Evolutionary conservation across 2,113 vertebrate genomes (phyloP), one percentile per base, ranked within the genome.

Genomic region (Halichoeres trimaculatus): DNA sequence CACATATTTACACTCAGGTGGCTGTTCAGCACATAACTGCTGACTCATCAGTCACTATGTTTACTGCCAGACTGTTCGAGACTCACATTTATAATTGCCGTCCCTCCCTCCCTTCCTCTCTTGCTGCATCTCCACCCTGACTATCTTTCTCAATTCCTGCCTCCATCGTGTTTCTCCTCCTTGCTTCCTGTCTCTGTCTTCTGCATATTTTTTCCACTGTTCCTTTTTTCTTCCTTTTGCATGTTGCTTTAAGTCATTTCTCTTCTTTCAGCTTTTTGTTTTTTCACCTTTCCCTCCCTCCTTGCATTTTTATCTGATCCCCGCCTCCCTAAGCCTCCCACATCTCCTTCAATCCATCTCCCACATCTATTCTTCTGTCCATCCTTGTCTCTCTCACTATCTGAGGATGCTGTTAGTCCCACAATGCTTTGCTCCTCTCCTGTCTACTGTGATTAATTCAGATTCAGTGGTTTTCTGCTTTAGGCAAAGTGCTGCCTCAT

Each of bases 371-470:
- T 54, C 66, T 51, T 35, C 36, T 68, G 14, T 64, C 57, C 74
- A 56, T 68, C 62, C 26, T 64, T 64, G 19, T 41, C 24, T 64
- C 41, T 40, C 50, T 71, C 48, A 41, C 56, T 75, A 16, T 78
- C 58, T 70, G 73, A 72, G 70, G 63, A 70, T 84, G 70, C 75
- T 43, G 70, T 40, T 23, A n/a, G 75, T 40, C 84, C 88, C 88
- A 92, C 80, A 87, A 85, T 91, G 88, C 91, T 34, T 88, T 90
- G 64, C 86, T 86, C 65, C 75, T 24, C 80, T 74, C 74, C 80
- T 85, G 91, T 92, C 91, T 80, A 62, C 68, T 71, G 70, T 80
- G 76, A 93, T 94, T 93, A 93, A 85, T 92, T 92, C 89, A 85
- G 72, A 88, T 62, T 92, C 88, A 71, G 68, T 85, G 83, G 67